These are phyloP conservation scores for Synergus japonicus DNA, from an alignment of 2,888 invertebrate species.

Conservation along the genomic window DNA sequence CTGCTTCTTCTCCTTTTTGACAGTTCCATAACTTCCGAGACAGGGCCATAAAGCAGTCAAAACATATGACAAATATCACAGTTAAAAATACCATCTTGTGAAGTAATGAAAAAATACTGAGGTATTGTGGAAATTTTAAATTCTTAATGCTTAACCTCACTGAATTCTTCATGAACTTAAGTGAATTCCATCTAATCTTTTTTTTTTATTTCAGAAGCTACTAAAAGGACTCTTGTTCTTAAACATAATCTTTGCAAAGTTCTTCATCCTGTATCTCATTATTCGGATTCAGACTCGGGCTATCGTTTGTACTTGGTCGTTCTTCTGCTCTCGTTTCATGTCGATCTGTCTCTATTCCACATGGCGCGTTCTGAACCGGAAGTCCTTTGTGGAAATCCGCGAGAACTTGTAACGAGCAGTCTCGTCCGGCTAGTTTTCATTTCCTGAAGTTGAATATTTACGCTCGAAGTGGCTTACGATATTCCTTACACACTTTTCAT, in stretches of 20 bases:
- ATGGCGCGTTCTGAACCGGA: constrained; percentile 33
- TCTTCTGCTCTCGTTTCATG: constrained; percentile 34
- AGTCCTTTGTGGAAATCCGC: constrained; percentile 44
- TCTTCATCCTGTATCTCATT: constrained; percentile 8
- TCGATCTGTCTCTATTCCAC: constrained; percentile 33
- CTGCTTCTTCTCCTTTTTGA: neutral
- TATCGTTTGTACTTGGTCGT: constrained; percentile 16
- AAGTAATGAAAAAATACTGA: too few species aligned
- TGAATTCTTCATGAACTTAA: neutral
- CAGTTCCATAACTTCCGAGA: neutral
- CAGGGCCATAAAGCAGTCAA: neutral
- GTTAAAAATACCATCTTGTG: too few species aligned
- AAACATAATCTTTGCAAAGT: constrained; percentile 41
- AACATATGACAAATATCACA: too few species aligned
- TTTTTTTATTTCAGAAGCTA: neutral
- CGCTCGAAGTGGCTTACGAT: constrained; percentile 20
- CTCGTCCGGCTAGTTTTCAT: constrained; percentile 45
- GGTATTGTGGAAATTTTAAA: too few species aligned
- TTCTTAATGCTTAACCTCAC: too few species aligned
- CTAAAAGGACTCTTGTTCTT: constrained; percentile 42
- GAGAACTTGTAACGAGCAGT: constrained; percentile 42
- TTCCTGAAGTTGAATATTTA: constrained; percentile 44
- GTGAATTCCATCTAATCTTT: too few species aligned
- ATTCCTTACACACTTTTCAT: neutral
- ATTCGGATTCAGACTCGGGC: constrained; percentile 18